Conservation (phyloP, 2,888 invertebrate species). For the Osedax frankpressi region DNA sequence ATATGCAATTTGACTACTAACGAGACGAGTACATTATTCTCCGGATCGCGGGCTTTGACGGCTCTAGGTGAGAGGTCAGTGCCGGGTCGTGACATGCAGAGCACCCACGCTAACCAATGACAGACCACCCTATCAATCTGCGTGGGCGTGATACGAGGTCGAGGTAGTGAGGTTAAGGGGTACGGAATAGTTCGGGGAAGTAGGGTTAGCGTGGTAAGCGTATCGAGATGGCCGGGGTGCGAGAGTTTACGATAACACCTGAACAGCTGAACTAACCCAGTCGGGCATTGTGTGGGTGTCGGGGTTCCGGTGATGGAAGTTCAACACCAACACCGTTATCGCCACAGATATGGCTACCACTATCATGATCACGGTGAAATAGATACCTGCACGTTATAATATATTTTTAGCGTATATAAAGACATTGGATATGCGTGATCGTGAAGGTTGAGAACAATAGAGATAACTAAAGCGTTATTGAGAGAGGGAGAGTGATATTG, state of each 20-base stretch:
- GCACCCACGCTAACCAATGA: conserved; percentile 89
- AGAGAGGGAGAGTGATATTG: no score
- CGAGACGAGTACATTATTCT: neutral
- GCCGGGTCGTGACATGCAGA: conserved; percentile 90
- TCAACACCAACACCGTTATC: conserved; percentile 89
- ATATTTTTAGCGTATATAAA: no score
- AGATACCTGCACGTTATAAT: conserved; percentile 68
- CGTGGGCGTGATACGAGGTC: conserved; percentile 14
- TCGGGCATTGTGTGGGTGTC: conserved; percentile 93
- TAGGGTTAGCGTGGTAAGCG: no score
- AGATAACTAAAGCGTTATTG: no score
- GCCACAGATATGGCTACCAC: conserved; percentile 97
- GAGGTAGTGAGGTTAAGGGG: no score
- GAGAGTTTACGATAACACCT: no score
- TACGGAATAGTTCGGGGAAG: no score
- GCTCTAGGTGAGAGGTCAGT: neutral
- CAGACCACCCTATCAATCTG: conserved; percentile 88
- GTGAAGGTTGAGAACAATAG: no score
- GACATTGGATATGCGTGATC: no score
- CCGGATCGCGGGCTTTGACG: neutral
- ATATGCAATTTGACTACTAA: no score
- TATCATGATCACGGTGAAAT: conserved; percentile 99
- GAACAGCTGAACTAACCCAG: conserved; percentile 76
- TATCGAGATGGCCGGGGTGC: no score
- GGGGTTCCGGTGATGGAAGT: conserved; percentile 90